These are phyloP conservation scores for Embiotoca jacksoni DNA, from an alignment of 2,113 vertebrate species.

Conservation along the genomic window DNA sequence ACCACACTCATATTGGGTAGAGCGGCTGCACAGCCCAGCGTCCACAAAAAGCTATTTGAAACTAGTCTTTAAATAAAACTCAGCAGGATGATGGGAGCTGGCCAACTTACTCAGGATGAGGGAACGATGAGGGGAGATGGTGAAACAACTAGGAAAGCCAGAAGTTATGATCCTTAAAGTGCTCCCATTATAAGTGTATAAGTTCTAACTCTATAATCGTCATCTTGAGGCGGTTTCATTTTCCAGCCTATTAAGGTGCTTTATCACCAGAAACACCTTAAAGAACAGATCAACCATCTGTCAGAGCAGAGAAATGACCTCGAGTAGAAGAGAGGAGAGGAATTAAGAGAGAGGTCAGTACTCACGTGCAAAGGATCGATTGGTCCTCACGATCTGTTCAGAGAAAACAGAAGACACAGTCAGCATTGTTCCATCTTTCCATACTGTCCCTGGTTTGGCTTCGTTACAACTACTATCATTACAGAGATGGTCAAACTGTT, in stretches of 20 bases:
- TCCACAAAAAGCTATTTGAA: conserved; percentile 66
- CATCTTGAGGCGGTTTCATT: conserved; percentile 47
- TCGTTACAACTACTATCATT: conserved; percentile 8
- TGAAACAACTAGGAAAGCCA: background rate
- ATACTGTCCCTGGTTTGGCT: background rate
- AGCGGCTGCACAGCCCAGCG: conserved; percentile 38
- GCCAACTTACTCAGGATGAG: conserved; percentile 37
- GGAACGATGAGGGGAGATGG: conserved; percentile 21
- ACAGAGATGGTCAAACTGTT: conserved; percentile 5
- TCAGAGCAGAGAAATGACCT: conserved; percentile 19
- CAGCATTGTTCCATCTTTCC: conserved; percentile 26
- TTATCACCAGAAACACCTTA: conserved; percentile 25
- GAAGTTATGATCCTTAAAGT: background rate
- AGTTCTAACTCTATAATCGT: background rate
- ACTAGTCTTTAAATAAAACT: conserved; percentile 68
- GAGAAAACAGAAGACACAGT: conserved; percentile 59
- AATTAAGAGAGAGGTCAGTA: conserved; percentile 52
- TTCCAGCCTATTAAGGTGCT: conserved; percentile 38
- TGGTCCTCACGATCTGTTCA: conserved; percentile 95
- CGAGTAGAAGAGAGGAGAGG: conserved; percentile 1
- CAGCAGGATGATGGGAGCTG: conserved; percentile 34
- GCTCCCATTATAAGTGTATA: background rate
- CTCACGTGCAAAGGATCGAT: conserved; percentile 98
- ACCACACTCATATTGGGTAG: conserved; percentile 63
- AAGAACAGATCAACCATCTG: conserved; percentile 6